phyloP scores from a whole-genome alignment of 2,113 vertebrate genomes.

The Dendropsophus ebraccatus region DNA sequence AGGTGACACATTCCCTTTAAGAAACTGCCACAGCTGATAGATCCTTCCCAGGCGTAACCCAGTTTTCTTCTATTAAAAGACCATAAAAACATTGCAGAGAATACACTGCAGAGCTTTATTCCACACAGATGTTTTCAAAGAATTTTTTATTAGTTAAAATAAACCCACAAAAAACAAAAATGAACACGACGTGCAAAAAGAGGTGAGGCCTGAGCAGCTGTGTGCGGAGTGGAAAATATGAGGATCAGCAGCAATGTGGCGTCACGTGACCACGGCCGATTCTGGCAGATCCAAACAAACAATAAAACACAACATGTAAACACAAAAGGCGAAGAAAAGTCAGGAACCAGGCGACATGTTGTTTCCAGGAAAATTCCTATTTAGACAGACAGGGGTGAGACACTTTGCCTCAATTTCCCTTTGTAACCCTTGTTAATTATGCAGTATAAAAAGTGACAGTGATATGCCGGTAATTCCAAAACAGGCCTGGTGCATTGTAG shows the following conservation, averaged over 20 bases:
- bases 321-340: background rate
- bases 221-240: constrained; percentile 49
- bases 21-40: background rate
- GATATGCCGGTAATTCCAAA: no score
- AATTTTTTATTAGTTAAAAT: constrained; percentile 39
- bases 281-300: constrained; percentile 26
- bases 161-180: constrained; percentile 35
- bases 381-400: no score
- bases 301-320: constrained; percentile 34
- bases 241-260: constrained; percentile 3
- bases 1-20: background rate
- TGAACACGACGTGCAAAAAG: constrained; percentile 34
- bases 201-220: constrained; percentile 42
- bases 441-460: background rate
- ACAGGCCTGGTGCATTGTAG: no score
- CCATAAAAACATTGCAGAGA: background rate
- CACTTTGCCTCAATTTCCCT: background rate
- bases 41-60: background rate
- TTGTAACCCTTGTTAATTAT: background rate
- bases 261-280: constrained; percentile 15
- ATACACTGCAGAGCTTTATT: constrained; percentile 44
- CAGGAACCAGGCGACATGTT: no score
- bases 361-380: no score
- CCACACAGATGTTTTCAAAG: constrained; percentile 40
- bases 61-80: background rate